Base-by-base conservation (phyloP, 2,888 invertebrate species). In the Latheticus oryzae region DNA sequence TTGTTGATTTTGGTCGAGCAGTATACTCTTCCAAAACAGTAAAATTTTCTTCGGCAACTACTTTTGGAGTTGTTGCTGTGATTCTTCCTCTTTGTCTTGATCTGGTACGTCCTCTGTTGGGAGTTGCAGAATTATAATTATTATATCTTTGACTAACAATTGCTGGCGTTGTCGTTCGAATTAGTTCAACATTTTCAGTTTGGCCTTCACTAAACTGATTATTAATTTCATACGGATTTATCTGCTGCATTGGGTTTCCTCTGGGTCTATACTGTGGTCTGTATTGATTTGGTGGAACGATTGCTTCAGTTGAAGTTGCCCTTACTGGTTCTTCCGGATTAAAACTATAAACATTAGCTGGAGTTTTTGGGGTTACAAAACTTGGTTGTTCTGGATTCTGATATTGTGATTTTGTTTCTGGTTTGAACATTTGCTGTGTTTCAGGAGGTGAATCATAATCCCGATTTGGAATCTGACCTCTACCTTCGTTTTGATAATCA, bases 21-120 rank as follows among this genome's bases (percentile, higher is more conserved):
- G 68, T 62, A 64, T 74, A 76, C 38, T 76, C 73, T 64, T 77
- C 76, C 9, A 76, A 57, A 24, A 75, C 69, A 0, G 74, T 74
- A 40, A 76, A 77, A 33, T 66, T 65, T 7, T 69, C 67, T 26
- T 66, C 66, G 35, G 66, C 57, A 7, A 38, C 8, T 15, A 8
- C 23, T 13, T 24, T 33, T 26, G 60, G 57, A 37, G 64, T 60
- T 23, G 67, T 56, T 28, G 60, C 52, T 3, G 59, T 55, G 5
- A 21, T 47, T 48, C 42, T 45, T 28, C 40, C 42, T 26, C 59
- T 28, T 37, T 48, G 50, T 13, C 60, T 37, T 38, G 59, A 57
- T 24, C 63, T 59, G 9, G 65, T 61, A 32, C 68, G 67, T 7
- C 57, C 47, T 26, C 68, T 60, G 2, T 55, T 57, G 53, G 64